Base-by-base conservation (phyloP, 2,113 vertebrate species). In the Pomatorhinus ruficollis region DNA sequence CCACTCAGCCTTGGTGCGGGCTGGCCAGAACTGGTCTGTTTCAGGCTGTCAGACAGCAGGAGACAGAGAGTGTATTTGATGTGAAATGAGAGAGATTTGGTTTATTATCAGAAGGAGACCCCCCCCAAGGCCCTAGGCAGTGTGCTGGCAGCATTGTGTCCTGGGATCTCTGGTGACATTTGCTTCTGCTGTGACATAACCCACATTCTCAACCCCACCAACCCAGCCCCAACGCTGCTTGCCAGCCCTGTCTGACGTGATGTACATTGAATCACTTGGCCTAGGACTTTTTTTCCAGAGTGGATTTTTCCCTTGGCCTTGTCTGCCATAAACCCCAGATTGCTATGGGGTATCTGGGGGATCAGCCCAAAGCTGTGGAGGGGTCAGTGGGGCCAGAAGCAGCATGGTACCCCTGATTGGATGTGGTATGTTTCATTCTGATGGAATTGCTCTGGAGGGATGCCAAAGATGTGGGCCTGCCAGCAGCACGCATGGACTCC, bases 71-170 rank as follows among this genome's bases (percentile, higher is more conserved):
- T 4, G 2, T 6, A 24, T 69, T 45, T 64, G 65, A 53, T 4
- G 5, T 17, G n/a, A 82, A 87, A 50, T 0, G 2, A 25, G 18
- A 33, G 49, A 42, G 18, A 53, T 49, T 35, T n/a, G 11, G 69
- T 78, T 83, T 54, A 33, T 60, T n/a, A 42, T 11, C 23, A 57
- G 33, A 45, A 74, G 6, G 60, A 87, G 49, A 71, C 3, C 7
- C 16, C 3, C 7, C 16, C 13, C 2, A 1, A 0, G 0, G 76
- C 35, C 27, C 33, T 31, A n/a, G 40, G 57, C 16, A n/a, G 52
- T 18, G 56, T 66, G 40, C 22, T 0, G 2, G 54, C 37, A 78
- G 42, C 64, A 21, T 18, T 23, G 30, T 75, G 31, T 21, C 37
- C 60, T 77, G 42, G 60, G 31, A 39, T 30, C 24, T 81, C 60